Evolutionary conservation across 2,888 invertebrate genomes (phyloP), one percentile per base, ranked within the genome.

Genomic region (Hylaea fasciaria): DNA sequence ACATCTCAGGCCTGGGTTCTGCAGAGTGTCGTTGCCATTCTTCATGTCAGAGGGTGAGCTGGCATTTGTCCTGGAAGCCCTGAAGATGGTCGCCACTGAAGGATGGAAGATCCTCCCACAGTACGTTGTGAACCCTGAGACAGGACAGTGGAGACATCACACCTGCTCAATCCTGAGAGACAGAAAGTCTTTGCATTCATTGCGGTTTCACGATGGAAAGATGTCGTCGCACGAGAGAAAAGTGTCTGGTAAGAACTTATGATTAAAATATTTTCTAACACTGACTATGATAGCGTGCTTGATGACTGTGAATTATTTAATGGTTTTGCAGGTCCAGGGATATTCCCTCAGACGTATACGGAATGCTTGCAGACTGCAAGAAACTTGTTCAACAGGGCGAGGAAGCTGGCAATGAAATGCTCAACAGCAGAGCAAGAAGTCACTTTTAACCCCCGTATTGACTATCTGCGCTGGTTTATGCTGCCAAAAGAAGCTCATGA

Each of bases 41-140:
- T 97, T 97, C 83, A 95, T 96, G 93, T 94, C 95, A 16, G 96
- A 97, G 69, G 89, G 94, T 47, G 96, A 97, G 80, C 89, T 97
- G 16, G 95, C 96, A 0, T 98, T 96, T 82, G 94, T 97, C 2
- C 89, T 97, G 69, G 96, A 97, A 85, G 97, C 97, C 0, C 88
- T 98, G 14, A 95, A 96, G 82, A 95, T 97, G 95, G 96, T 97
- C 0, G 97, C 97, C 0, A 95, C 96, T 3, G 95, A 97, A 89
- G 98, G 96, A 0, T 97, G 97, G 96, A 97, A 97, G 77, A 93
- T 98, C 43, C 84, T 98, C 53, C 98, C 98, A 0, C 96, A 97
- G 82, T 98, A 98, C 81, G 94, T 95, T 10, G 94, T 97, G n/a
- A 97, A 97, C 80, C 94, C 96, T 5, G 95, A 97, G 80, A 97